A percentile compares a stretch with the other conserved stretches of the same genome.
These are phyloP conservation scores for Zaprionus ghesquierei DNA, from an alignment of 1,140 invertebrate species.

Conservation along the genomic window DNA sequence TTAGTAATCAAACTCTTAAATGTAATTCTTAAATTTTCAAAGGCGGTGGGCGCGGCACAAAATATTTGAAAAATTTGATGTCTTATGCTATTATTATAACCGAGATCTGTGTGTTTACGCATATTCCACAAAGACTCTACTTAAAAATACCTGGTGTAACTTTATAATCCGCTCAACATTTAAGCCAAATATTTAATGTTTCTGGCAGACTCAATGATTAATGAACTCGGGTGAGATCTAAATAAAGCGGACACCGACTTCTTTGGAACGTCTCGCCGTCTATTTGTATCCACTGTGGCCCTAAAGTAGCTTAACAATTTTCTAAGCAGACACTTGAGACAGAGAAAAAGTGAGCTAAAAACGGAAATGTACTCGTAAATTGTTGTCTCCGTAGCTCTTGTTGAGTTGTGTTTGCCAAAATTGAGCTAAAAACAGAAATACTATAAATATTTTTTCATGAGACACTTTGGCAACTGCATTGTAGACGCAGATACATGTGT, in stretches of 20 bases:
- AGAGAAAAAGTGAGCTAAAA: slow-evolving; percentile 26
- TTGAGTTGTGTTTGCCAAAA: slow-evolving; percentile 22
- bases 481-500: neutral
- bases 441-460: slow-evolving; percentile 39
- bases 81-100: too few species aligned
- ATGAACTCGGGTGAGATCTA: neutral
- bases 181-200: neutral
- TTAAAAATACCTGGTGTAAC: too few species aligned
- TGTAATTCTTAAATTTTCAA: too few species aligned
- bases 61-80: too few species aligned
- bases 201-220: neutral
- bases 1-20: too few species aligned
- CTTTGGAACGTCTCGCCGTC: neutral
- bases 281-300: neutral
- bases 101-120: too few species aligned
- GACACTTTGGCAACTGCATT: slow-evolving; percentile 52
- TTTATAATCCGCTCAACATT: too few species aligned
- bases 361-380: slow-evolving; percentile 20
- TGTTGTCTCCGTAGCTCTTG: neutral
- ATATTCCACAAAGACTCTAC: too few species aligned
- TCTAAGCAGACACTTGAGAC: neutral
- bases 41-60: too few species aligned
- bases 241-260: neutral
- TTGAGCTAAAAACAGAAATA: slow-evolving; percentile 48
- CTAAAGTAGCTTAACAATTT: neutral